Evolutionary conservation across 2,113 vertebrate species (phyloP).

Genomic region (Oophaga pumilio): DNA sequence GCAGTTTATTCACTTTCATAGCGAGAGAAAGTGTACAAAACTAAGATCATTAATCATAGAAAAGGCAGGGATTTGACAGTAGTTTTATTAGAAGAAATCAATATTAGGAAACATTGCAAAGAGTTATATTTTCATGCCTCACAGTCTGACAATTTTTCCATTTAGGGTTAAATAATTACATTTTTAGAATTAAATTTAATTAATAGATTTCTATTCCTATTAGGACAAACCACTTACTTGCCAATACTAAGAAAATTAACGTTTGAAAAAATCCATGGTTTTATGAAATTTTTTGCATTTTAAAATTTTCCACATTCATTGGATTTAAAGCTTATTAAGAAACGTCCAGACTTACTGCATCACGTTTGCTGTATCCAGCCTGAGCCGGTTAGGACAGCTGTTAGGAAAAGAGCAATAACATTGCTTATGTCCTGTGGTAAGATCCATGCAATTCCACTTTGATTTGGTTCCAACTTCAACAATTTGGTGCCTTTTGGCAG

Average conservation of each 20-base stretch:
- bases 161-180: background rate
- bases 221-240: background rate
- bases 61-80: background rate
- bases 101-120: background rate
- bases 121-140: background rate
- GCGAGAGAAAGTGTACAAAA: background rate
- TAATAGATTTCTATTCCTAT: background rate
- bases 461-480: background rate
- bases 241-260: background rate
- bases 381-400: background rate
- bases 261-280: background rate
- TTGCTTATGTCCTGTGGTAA: background rate
- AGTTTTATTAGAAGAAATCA: slow-evolving; percentile 1
- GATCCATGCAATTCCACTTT: background rate
- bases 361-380: background rate
- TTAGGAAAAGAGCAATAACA: background rate
- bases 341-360: background rate
- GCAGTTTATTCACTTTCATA: background rate
- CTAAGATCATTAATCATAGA: slow-evolving; percentile 7
- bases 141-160: background rate
- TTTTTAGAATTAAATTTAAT: background rate
- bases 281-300: background rate
- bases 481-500: background rate
- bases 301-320: background rate
- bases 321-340: background rate